Percentiles rank a stretch among this genome's conserved stretches.
These are phyloP conservation scores for Trachelus troglodyta DNA, from an alignment of 2,888 invertebrate genomes.

Conservation along the genomic window DNA sequence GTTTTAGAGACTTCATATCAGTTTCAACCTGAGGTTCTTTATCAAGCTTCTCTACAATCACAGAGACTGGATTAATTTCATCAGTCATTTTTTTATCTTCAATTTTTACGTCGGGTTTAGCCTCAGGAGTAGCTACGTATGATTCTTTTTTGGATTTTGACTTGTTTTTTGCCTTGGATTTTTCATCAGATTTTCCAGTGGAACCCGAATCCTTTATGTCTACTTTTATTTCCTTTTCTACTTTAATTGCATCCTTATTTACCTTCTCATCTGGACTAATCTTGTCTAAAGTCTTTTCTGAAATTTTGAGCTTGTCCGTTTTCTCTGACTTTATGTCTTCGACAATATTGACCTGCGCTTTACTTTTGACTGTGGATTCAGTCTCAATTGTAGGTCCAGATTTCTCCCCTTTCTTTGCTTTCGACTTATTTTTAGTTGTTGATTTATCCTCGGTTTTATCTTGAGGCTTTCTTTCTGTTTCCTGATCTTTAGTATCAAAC, in stretches of 20 bases:
- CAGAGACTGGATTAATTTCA: background rate
- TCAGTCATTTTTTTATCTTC: background rate
- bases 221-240: background rate
- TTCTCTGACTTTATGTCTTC: background rate
- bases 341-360: background rate
- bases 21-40: background rate
- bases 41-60: background rate
- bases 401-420: background rate
- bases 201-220: background rate
- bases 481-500: background rate
- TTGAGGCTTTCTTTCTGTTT: background rate
- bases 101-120: conserved; percentile 7
- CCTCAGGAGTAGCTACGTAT: conserved; percentile 6
- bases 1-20: conserved; percentile 8
- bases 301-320: background rate
- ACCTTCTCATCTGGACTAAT: background rate
- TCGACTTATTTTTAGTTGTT: background rate
- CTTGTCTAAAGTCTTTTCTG: background rate
- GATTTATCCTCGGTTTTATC: background rate
- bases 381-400: background rate
- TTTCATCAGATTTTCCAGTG: background rate
- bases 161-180: conserved; percentile 10
- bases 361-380: background rate
- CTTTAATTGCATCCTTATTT: background rate
- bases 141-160: conserved; percentile 19